Base-by-base conservation (phyloP, 2,113 vertebrate genomes). In the Microtus pennsylvanicus region DNA sequence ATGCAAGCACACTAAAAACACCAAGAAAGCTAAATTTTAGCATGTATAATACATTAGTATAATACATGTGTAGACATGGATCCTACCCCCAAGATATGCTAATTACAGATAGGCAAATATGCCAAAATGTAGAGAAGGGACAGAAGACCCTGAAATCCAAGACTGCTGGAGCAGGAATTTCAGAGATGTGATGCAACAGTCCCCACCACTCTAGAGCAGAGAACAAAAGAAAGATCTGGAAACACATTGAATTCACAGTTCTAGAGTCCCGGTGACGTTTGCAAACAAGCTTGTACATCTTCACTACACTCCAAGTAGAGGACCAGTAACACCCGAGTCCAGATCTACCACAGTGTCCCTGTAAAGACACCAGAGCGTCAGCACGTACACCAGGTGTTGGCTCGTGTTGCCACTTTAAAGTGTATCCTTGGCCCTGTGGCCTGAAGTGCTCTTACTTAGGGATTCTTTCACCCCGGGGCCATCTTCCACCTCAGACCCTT, bases 341-440 rank as follows among this genome's bases (percentile, higher is more conserved):
- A 26, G 9, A 50, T 7, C 42, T 21, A 50, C 16, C 26, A 35
- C 22, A 8, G 19, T 30, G 4, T 81, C 35, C 42, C 65, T 28
- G 16, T 19, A 1, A 14, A 4, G 7, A 3, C 7, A 65, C 35
- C 70, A 0, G 7, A 22, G 7, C 28, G 1, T n/a, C 3, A 26
- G 45, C 33, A 16, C 1, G 0, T 9, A 19, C 0, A 0, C 16
- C n/a, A 38, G 17, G 38, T 0, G 4, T 33, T 85, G 61, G 3
- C 14, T 55, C 50, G 9, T 1, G 21, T 0, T 19, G 21, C 16
- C 78, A 30, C 7, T 74, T 38, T 9, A 26, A 83, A 30, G 55
- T 11, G 4, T 58, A 16, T 22, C 16, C n/a, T 70, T 9, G 61
- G 4, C 24, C 45, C 42, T 74, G 24, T 0, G 14, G 55, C 30